Percentiles rank a stretch among this genome's conserved stretches.
These are phyloP conservation scores for Chaetops frenatus DNA, from an alignment of 2,113 vertebrate genomes.

Conservation along the genomic window DNA sequence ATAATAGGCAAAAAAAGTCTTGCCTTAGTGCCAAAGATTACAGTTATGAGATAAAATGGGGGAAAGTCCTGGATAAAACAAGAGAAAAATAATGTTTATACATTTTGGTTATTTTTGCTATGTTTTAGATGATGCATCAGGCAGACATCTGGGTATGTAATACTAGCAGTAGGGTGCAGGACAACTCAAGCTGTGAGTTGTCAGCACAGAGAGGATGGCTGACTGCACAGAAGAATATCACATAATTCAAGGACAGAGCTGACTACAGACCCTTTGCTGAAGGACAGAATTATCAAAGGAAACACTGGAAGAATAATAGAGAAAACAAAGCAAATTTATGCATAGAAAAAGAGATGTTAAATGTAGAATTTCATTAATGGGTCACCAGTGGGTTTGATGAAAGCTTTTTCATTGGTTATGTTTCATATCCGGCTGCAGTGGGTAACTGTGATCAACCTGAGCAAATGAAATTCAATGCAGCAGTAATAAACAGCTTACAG, in stretches of 20 bases:
- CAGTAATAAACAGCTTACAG: neutral
- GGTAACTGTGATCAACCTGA: neutral
- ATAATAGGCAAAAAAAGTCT: neutral
- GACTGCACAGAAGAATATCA: neutral
- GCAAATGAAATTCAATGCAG: neutral
- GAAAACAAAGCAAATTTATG: neutral
- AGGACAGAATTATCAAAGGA: neutral
- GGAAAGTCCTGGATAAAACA: neutral
- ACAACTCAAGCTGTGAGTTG: conserved; percentile 32
- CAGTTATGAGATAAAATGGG: neutral
- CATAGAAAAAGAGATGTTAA: conserved; percentile 12
- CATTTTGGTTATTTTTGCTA: neutral
- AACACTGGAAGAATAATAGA: neutral
- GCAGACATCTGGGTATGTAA: conserved; percentile 19
- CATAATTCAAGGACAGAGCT: conserved; percentile 25
- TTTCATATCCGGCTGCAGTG: neutral
- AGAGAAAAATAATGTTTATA: neutral
- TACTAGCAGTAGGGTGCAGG: conserved; percentile 11
- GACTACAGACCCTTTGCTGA: neutral
- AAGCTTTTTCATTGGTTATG: neutral
- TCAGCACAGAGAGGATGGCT: conserved; percentile 1
- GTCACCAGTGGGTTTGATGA: neutral
- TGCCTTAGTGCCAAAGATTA: neutral
- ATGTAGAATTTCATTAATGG: neutral
- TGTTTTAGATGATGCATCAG: neutral